phyloP scores from a whole-genome alignment of 2,888 invertebrate species.

The Azorinus chamasolen region DNA sequence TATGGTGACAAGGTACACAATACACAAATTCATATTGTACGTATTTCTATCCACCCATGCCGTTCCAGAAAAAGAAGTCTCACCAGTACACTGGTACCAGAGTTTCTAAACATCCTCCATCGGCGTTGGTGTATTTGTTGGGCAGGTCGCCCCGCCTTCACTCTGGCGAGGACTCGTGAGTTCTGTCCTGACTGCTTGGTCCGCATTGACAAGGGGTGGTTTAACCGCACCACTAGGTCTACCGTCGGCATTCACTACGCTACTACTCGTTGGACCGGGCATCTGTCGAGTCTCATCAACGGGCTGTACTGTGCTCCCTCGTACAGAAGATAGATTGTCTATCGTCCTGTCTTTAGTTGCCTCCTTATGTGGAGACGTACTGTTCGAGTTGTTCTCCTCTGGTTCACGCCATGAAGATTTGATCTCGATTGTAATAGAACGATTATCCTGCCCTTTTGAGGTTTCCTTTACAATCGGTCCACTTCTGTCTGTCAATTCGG shows the following conservation, averaged over 20 bases:
- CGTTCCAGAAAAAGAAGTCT: no score
- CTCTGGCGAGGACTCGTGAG: neutral
- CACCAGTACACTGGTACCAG: no score
- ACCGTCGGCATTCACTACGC: conserved; percentile 18
- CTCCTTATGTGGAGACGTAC: conserved; percentile 5
- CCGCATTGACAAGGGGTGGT: no score
- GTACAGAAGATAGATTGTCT: conserved; percentile 55
- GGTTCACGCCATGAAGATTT: conserved; percentile 59
- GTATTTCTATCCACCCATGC: no score
- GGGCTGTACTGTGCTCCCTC: conserved; percentile 33
- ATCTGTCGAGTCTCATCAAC: conserved; percentile 15
- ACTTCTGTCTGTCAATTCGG: conserved; percentile 12
- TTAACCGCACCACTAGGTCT: neutral
- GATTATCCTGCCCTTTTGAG: conserved; percentile 4
- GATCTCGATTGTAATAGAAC: conserved; percentile 63
- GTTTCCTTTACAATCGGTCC: neutral
- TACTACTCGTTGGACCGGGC: conserved; percentile 33
- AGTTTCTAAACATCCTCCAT: no score
- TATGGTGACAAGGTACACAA: no score
- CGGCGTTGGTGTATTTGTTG: conserved; percentile 45
- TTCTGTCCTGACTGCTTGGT: neutral
- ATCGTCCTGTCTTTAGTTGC: conserved; percentile 9
- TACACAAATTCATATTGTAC: no score
- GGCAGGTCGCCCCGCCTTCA: conserved; percentile 18
- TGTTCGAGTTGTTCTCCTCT: conserved; percentile 9